Percentiles rank a stretch among this genome's conserved stretches.
These are phyloP conservation scores for Drosophila fuyamai DNA, from an alignment of 1,140 invertebrate genomes.

Conservation along the genomic window DNA sequence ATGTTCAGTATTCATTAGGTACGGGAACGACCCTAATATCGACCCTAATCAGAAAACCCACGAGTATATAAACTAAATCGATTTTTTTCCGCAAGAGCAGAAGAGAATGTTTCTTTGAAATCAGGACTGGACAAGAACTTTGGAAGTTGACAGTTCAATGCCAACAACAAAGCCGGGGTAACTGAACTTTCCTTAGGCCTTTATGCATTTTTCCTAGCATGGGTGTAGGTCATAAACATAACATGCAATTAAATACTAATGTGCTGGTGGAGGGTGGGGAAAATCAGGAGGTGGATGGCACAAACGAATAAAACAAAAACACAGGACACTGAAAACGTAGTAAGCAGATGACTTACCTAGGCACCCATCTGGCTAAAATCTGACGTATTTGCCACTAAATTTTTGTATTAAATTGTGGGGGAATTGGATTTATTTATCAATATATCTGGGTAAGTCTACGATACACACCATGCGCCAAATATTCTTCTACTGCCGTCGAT, in stretches of 20 bases:
- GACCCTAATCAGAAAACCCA: no score
- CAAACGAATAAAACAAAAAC: neutral
- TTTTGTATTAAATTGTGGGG: constrained; percentile 14
- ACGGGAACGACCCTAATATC: constrained; percentile 10
- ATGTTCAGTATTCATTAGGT: constrained; percentile 8
- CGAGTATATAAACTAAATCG: constrained; percentile 41
- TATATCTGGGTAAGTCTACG: constrained; percentile 14
- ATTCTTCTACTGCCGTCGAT: constrained; percentile 16
- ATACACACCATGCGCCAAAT: constrained; percentile 52
- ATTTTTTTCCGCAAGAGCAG: constrained; percentile 33
- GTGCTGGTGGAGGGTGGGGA: constrained; percentile 21
- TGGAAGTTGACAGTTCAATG: constrained; percentile 66
- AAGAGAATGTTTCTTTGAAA: constrained; percentile 23
- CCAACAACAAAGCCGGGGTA: constrained; percentile 28
- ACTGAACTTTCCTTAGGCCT: neutral
- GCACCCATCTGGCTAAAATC: constrained; percentile 75
- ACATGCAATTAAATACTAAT: constrained; percentile 68
- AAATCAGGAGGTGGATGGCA: neutral
- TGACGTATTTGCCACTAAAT: constrained; percentile 75
- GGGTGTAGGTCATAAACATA: constrained; percentile 64
- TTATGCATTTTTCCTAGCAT: constrained; percentile 25
- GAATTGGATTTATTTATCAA: constrained; percentile 10
- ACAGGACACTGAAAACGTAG: constrained; percentile 20
- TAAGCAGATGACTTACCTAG: constrained; percentile 70
- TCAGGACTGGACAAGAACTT: constrained; percentile 13